Base-by-base conservation (phyloP, 2,113 vertebrate genomes). In the Stercorarius parasiticus region DNA sequence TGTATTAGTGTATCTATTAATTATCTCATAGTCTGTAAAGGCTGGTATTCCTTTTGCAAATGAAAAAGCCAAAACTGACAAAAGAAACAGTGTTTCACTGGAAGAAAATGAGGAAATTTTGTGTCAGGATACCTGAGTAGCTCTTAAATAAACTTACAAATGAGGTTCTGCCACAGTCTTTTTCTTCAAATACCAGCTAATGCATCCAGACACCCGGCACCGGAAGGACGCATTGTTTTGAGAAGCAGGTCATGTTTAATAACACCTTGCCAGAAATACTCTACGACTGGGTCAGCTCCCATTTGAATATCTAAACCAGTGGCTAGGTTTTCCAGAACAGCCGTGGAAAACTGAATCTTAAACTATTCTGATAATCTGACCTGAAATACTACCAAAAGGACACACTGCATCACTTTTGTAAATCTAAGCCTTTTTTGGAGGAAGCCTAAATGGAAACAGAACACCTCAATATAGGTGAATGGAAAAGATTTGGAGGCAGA, bases 161-260 rank as follows among this genome's bases (percentile, higher is more conserved):
- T 89, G 42, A 85, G 69, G 13, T 79, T 91, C 43, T 91, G 32
- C 43, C 59, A 43, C 45, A 34, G 47, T 21, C 5, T 61, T 55
- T 88, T 92, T 84, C 64, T 73, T 92, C 73, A 82, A n/a, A 15
- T 55, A 92, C 21, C 55, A 84, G 34, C 27, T 84, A 92, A 92
- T 67, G 17, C 40, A 71, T 78, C 52, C 56, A 89, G 94, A 89
- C 82, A 88, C 50, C 27, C 3, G 1, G 52, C 15, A 23, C 72
- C 83, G 61, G 76, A 95, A 95, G 80, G 67, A 83, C 11, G 2
- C 22, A 20, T 12, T 64, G 80, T 72, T 95, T 91, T 52, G 38
- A 91, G 77, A 95, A 97, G 30, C 69, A 93, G 94, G 94, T 95
- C 92, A 82, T 74, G 61, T 90, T 97, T 96, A 96, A 95, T 93